Conservation (phyloP, 1,140 invertebrate species). For the Pantala flavescens region DNA sequence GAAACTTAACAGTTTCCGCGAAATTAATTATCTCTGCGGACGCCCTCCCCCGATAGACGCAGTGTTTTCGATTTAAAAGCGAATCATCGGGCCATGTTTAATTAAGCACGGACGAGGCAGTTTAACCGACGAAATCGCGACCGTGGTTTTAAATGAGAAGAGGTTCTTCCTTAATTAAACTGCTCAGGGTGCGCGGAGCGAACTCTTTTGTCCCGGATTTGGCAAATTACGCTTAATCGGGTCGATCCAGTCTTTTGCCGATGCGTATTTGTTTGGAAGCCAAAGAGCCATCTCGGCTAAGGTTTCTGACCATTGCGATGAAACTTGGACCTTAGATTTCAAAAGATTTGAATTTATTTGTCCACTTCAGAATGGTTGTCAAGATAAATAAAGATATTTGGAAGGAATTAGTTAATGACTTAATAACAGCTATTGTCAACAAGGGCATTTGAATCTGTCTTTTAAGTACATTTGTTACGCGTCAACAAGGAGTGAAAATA, state of each 20-base stretch:
- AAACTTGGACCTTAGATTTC: too few relatives aligned
- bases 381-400: too few relatives aligned
- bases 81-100: background rate
- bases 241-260: background rate
- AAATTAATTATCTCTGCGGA: background rate
- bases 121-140: conserved; percentile 4
- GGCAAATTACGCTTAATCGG: background rate
- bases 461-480: too few relatives aligned
- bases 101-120: background rate
- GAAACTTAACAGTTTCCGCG: background rate
- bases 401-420: too few relatives aligned
- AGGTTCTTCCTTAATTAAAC: conserved; percentile 7
- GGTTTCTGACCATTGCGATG: too few relatives aligned
- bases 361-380: too few relatives aligned
- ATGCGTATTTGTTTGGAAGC: too few relatives aligned
- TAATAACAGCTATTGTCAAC: too few relatives aligned
- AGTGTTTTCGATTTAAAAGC: background rate
- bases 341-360: too few relatives aligned
- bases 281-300: too few relatives aligned
- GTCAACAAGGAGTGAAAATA: too few relatives aligned
- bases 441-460: too few relatives aligned
- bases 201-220: background rate
- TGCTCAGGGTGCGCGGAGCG: background rate
- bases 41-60: background rate
- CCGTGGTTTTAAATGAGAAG: background rate